Percentiles rank a stretch among this genome's conserved stretches.
Evolutionary conservation across 2,797 vertebrate species (phyloP).

Genomic region (Ceyx erithaca): DNA sequence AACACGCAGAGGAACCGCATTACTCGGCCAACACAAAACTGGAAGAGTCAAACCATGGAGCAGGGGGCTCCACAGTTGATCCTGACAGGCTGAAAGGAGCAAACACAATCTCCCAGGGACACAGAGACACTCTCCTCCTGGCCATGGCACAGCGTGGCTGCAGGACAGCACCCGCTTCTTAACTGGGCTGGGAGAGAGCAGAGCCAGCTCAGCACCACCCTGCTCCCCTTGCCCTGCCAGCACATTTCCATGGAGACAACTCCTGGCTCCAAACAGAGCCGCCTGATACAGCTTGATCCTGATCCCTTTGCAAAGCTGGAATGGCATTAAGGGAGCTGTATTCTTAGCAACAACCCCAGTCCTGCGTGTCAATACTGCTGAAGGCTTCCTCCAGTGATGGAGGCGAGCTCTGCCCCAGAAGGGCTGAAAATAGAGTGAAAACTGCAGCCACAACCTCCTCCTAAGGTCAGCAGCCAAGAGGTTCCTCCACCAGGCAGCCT

Average conservation of each 20-base stretch:
- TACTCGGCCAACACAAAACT: neutral
- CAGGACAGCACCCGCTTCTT: neutral
- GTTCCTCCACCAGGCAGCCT: neutral
- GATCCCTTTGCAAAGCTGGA: conserved; percentile 23
- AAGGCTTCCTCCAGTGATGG: neutral
- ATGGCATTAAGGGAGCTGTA: neutral
- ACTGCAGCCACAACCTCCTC: neutral
- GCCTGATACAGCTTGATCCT: conserved; percentile 1
- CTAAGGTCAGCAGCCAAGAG: fast-evolving
- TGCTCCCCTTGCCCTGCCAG: neutral
- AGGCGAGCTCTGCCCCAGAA: neutral
- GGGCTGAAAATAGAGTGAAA: neutral
- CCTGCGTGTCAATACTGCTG: neutral
- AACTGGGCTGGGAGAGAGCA: neutral
- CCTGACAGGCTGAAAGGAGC: neutral
- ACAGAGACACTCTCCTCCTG: neutral
- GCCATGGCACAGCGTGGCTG: fast-evolving
- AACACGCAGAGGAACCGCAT: fast-evolving
- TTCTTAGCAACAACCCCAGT: neutral
- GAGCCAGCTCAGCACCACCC: neutral
- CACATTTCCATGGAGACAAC: conserved; percentile 24
- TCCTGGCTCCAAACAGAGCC: neutral
- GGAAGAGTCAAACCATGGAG: neutral
- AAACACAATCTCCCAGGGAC: neutral
- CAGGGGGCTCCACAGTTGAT: fast-evolving